phyloP scores from a whole-genome alignment of 2,888 invertebrate species.

The Andrena fulva region DNA sequence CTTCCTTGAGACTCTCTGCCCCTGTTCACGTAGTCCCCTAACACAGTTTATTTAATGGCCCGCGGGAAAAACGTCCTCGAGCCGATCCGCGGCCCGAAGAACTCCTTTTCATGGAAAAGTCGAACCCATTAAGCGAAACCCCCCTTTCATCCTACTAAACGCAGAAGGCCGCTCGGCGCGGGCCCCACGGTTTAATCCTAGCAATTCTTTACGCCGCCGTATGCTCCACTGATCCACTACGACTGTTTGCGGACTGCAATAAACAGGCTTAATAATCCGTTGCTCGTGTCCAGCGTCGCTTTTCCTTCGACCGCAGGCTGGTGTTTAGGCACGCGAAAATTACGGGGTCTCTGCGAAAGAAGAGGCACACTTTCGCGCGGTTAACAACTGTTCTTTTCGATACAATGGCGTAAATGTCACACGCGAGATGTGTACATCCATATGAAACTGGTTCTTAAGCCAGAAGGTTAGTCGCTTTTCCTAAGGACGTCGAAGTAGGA shows the following conservation, averaged over 20 bases:
- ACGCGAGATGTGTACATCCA: too few relatives aligned
- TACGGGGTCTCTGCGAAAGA: neutral
- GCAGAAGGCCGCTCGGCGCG: neutral
- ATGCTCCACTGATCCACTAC: constrained; percentile 60
- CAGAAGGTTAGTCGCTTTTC: neutral
- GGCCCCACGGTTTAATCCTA: constrained; percentile 7
- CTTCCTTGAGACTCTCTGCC: neutral
- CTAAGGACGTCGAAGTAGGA: too few relatives aligned
- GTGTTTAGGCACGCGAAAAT: constrained; percentile 16
- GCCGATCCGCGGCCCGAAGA: neutral
- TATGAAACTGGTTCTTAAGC: neutral
- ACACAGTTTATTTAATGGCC: neutral
- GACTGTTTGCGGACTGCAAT: constrained; percentile 19
- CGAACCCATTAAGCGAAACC: neutral
- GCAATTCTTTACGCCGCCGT: constrained; percentile 27
- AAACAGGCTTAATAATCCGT: constrained; percentile 35
- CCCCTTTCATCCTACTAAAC: constrained; percentile 3
- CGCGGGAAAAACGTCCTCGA: neutral
- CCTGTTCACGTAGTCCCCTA: neutral
- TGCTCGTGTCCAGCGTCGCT: constrained; percentile 5
- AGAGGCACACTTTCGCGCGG: constrained; percentile 45
- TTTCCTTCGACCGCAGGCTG: constrained; percentile 2
- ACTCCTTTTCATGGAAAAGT: neutral
- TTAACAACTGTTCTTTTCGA: neutral
- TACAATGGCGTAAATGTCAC: neutral